phyloP scores from a whole-genome alignment of 1,140 invertebrate species.

The Trissolcus basalis region DNA sequence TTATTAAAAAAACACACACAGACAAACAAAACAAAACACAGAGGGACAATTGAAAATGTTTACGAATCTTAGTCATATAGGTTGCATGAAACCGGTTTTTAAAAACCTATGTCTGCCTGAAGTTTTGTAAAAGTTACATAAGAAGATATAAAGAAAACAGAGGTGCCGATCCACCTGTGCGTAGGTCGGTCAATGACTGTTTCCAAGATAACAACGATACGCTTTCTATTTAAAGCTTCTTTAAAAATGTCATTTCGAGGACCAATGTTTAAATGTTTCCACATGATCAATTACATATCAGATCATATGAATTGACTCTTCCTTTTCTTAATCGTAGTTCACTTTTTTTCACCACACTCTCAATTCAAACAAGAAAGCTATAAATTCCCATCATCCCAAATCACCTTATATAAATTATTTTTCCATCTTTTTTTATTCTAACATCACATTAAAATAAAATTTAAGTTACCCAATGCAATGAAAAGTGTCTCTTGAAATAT shows the following conservation, averaged over 20 bases:
- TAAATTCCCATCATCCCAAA: no score
- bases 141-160: slow-evolving; percentile 49
- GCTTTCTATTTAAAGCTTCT: slow-evolving; percentile 41
- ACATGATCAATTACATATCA: neutral
- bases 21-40: no score
- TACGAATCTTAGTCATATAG: slow-evolving; percentile 6
- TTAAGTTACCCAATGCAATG: no score
- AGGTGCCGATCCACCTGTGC: slow-evolving; percentile 47
- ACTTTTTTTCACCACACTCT: no score
- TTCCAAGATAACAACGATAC: slow-evolving; percentile 44
- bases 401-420: no score
- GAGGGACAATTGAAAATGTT: slow-evolving; percentile 11
- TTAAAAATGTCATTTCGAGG: slow-evolving; percentile 23
- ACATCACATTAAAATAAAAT: no score
- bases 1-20: no score
- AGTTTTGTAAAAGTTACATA: slow-evolving; percentile 37
- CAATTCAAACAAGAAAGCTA: no score
- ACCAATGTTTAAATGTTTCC: neutral
- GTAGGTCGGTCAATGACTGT: slow-evolving; percentile 56
- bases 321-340: neutral
- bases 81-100: slow-evolving; percentile 44
- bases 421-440: no score
- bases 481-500: no score
- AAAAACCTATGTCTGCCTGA: slow-evolving; percentile 31
- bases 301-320: neutral